Percentiles rank a stretch among this genome's conserved stretches.
These are phyloP conservation scores for Leptopilina syphax DNA, from an alignment of 2,888 invertebrate genomes.

Conservation along the genomic window DNA sequence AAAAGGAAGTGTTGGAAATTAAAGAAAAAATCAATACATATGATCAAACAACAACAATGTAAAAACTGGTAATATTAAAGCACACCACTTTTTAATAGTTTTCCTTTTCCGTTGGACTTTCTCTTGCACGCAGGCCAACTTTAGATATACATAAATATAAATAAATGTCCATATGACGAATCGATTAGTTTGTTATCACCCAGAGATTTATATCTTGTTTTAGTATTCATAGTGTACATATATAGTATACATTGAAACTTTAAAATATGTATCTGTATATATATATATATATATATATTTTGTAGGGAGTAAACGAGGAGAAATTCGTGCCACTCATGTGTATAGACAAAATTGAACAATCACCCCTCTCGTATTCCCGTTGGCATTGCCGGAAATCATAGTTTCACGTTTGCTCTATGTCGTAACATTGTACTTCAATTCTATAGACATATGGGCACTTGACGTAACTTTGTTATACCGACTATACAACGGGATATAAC, in stretches of 20 bases:
- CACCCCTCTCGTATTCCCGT: conserved; percentile 20
- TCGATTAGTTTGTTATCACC: conserved; percentile 29
- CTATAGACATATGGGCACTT: conserved; percentile 2
- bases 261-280: neutral
- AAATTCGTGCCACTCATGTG: conserved; percentile 1
- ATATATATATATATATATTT: neutral
- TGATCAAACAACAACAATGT: too few relatives aligned
- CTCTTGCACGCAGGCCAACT: neutral
- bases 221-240: neutral
- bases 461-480: conserved; percentile 34
- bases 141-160: neutral
- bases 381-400: conserved; percentile 30
- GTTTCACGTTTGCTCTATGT: conserved; percentile 25
- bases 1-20: too few relatives aligned
- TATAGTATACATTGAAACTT: conserved; percentile 16
- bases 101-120: neutral
- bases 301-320: conserved; percentile 22
- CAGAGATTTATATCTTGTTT: conserved; percentile 28
- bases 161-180: neutral
- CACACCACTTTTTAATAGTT: neutral
- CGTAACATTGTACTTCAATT: conserved; percentile 37
- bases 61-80: too few relatives aligned
- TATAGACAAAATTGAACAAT: conserved; percentile 17
- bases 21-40: too few relatives aligned
- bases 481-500: neutral